Percentiles rank a stretch among this genome's conserved stretches.
These are phyloP conservation scores for Drosophila takahashii DNA, from an alignment of 1,140 invertebrate species.

Conservation along the genomic window DNA sequence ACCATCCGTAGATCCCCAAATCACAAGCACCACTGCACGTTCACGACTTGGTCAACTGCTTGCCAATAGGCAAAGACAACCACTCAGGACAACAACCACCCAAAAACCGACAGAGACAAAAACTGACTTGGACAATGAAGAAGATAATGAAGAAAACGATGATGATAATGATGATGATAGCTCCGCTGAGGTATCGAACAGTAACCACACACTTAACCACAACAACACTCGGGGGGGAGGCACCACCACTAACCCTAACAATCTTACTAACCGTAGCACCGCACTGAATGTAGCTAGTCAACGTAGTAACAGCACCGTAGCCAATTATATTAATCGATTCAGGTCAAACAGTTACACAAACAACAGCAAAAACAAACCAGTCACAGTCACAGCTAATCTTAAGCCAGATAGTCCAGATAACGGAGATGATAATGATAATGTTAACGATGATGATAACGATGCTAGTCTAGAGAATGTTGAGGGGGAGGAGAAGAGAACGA, in stretches of 20 bases:
- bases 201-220: slow-evolving; percentile 36
- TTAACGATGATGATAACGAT: slow-evolving; percentile 44
- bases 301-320: slow-evolving; percentile 81
- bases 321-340: slow-evolving; percentile 72
- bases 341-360: slow-evolving; percentile 52
- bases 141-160: slow-evolving; percentile 28
- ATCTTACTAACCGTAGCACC: slow-evolving; percentile 43
- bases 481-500: slow-evolving; percentile 43
- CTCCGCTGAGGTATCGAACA: slow-evolving; percentile 48
- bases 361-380: slow-evolving; percentile 39
- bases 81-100: slow-evolving; percentile 10
- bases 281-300: slow-evolving; percentile 54
- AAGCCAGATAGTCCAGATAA: slow-evolving; percentile 49
- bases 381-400: slow-evolving; percentile 59
- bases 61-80: slow-evolving; percentile 54
- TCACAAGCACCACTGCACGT: slow-evolving; percentile 10
- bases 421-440: slow-evolving; percentile 29
- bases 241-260: slow-evolving; percentile 34
- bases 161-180: slow-evolving; percentile 18
- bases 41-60: slow-evolving; percentile 51
- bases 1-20: slow-evolving; percentile 1
- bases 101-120: slow-evolving; percentile 12
- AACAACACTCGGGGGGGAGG: slow-evolving; percentile 27
- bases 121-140: slow-evolving; percentile 17
- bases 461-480: slow-evolving; percentile 49